Conservation (phyloP, 2,888 invertebrate genomes). For the Ennomos erosarius region DNA sequence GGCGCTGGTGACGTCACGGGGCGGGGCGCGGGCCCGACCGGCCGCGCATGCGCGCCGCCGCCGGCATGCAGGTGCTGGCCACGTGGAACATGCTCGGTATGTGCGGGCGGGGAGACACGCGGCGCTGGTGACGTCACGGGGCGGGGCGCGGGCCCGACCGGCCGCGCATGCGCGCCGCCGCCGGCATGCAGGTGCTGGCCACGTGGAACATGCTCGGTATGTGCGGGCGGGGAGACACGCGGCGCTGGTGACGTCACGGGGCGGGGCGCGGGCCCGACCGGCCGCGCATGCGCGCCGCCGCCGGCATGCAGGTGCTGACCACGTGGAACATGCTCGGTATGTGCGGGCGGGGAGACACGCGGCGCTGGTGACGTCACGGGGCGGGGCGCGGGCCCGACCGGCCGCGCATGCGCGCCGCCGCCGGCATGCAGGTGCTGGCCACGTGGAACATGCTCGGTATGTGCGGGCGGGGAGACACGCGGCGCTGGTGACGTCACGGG, state of each 20-base stretch:
- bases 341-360: conserved; percentile 44
- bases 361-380: conserved; percentile 74
- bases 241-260: conserved; percentile 74
- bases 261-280: conserved; percentile 74
- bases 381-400: conserved; percentile 74
- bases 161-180: conserved; percentile 94
- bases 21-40: conserved; percentile 74
- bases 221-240: conserved; percentile 44
- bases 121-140: conserved; percentile 74
- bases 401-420: conserved; percentile 94
- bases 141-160: conserved; percentile 74
- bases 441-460: conserved; percentile 95
- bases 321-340: conserved; percentile 95
- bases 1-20: conserved; percentile 74
- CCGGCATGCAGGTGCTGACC: conserved; percentile 96
- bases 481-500: conserved; percentile 74
- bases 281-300: conserved; percentile 94
- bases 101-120: conserved; percentile 44
- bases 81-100: conserved; percentile 95
- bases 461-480: conserved; percentile 44
- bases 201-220: conserved; percentile 95
- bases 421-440: conserved; percentile 96
- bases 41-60: conserved; percentile 94
- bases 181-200: conserved; percentile 96
- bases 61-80: conserved; percentile 96